Evolutionary conservation across 1,140 invertebrate species (phyloP), one percentile per base, ranked within the genome.

Genomic region (Drosophila cardini): DNA sequence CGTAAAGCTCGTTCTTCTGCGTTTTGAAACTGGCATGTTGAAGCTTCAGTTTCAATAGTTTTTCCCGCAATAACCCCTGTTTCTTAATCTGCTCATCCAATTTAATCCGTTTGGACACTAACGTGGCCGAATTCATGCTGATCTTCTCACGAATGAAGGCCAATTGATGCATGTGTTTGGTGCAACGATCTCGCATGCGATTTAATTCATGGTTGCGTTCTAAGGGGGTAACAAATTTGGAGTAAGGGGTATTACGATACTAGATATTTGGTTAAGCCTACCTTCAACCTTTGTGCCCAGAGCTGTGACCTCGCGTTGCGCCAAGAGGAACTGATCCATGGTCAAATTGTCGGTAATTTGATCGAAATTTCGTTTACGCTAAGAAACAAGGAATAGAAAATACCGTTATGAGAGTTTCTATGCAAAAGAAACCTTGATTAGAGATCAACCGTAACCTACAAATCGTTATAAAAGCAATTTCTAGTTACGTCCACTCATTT

Each of bases 291-390:
- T 63, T 16, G 32, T 67, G 15, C 16, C 34, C 6, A 72, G 9
- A 1, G 34, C n/a, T 0, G 7, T 11, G 8, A 76, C 61, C 5
- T 78, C 67, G 6, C 43, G 36, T 46, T 78, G 67, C 2, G 52
- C 56, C 2, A 38, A 9, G 10, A 78, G 8, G 50, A 65, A 78
- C 11, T 62, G n/a, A 58, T 57, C 57, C 57, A 75, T 76, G n/a
- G 72, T 76, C n/a, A 78, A n/a, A 0, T 62, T 38, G 0, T 50
- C 38, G 0, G 72, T 63, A 7, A 78, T 78, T 52, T 76, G 52
- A 61, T 76, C 40, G 2, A 78, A 65, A 0, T 64, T 38, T 0
- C n/a, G 30, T n/a, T 60, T 36, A 57, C 76, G 76, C 76, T 78
- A n/a, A 13, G 11, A 10, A 63, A 38, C 30, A 15, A 7, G 21